Evolutionary conservation across 2,888 invertebrate genomes (phyloP).

Genomic region (Cryptops parisi): DNA sequence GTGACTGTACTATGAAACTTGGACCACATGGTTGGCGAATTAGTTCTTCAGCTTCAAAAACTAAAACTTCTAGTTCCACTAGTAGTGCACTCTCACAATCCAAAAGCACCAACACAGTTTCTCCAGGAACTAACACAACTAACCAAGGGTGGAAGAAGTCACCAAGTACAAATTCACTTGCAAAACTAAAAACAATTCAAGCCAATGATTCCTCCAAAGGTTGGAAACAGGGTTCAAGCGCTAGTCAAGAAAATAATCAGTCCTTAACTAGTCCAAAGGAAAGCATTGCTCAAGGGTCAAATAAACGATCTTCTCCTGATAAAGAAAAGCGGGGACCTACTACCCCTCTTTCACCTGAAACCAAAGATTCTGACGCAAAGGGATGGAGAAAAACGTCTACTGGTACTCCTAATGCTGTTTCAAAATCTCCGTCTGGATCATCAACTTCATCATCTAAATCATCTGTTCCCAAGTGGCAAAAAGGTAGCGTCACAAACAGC

Average conservation of each 20-base stretch:
- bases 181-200: background rate
- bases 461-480: background rate
- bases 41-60: too few species aligned
- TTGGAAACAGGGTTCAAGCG: background rate
- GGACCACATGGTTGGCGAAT: too few species aligned
- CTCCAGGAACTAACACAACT: background rate
- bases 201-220: background rate
- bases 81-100: too few species aligned
- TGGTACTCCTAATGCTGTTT: background rate
- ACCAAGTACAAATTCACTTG: background rate
- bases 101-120: background rate
- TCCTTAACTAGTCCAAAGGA: background rate
- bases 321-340: too few species aligned
- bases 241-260: background rate
- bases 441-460: background rate
- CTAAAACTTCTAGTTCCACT: too few species aligned
- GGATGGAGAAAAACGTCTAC: background rate
- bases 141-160: background rate
- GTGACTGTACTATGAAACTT: too few species aligned
- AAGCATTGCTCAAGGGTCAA: background rate
- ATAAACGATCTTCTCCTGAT: too few species aligned
- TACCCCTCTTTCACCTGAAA: too few species aligned
- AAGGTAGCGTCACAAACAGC: background rate
- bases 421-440: background rate
- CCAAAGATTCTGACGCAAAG: too few species aligned